phyloP scores from a whole-genome alignment of 2,113 vertebrate species.

The Elachura formosa region DNA sequence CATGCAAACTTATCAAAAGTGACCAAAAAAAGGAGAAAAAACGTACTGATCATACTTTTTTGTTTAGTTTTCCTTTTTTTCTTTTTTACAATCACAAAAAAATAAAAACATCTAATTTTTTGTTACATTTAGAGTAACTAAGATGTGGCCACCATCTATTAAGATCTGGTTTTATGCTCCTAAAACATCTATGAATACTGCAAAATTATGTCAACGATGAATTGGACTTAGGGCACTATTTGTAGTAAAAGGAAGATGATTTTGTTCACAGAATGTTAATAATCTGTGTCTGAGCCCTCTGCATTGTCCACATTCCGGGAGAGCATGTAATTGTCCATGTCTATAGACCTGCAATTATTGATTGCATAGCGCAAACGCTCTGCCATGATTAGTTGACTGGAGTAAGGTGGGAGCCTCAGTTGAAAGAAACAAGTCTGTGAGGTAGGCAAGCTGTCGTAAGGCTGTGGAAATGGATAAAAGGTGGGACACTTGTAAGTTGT shows the following conservation, averaged over 20 bases:
- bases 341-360: conserved; percentile 87
- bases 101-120: conserved; percentile 80
- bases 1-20: conserved; percentile 88
- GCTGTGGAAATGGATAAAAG: conserved; percentile 67
- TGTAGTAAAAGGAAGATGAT: conserved; percentile 27
- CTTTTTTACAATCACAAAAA: conserved; percentile 84
- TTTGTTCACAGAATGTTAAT: conserved; percentile 67
- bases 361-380: conserved; percentile 86
- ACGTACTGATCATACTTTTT: conserved; percentile 44
- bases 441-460: conserved; percentile 87
- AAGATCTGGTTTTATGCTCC: conserved; percentile 66
- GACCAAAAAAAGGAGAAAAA: conserved; percentile 73
- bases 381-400: conserved; percentile 82
- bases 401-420: conserved; percentile 83
- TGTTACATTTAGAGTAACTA: conserved; percentile 80
- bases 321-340: conserved; percentile 90
- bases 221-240: conserved; percentile 37
- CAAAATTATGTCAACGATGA: conserved; percentile 59
- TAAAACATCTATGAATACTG: conserved; percentile 76
- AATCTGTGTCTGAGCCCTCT: conserved; percentile 86
- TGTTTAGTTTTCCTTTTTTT: conserved; percentile 62
- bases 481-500: background rate
- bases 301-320: conserved; percentile 84
- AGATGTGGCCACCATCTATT: conserved; percentile 73
- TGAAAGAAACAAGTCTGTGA: conserved; percentile 91